Evolutionary conservation across 2,888 invertebrate genomes (phyloP).

Genomic region (Agrochola litura): DNA sequence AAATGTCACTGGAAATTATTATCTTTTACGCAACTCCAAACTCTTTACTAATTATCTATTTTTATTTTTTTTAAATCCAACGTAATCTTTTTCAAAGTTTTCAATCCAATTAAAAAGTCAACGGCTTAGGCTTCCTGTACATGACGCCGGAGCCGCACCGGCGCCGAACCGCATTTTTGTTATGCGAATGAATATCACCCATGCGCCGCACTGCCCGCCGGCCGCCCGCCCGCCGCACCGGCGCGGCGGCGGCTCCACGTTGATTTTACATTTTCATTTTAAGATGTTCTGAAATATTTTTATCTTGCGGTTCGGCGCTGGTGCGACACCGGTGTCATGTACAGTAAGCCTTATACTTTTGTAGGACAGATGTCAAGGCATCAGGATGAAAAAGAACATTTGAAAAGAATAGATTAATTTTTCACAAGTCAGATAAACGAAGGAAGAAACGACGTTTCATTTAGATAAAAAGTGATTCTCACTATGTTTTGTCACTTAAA

Average conservation of each 20-base stretch:
- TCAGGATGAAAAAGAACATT: conserved; percentile 2
- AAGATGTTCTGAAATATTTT: no score
- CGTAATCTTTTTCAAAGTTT: conserved; percentile 20
- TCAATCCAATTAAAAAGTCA: conserved; percentile 23
- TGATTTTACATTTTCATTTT: no score
- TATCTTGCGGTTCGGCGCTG: no score
- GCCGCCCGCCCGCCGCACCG: no score
- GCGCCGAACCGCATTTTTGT: no score
- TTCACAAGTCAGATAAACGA: conserved; percentile 10
- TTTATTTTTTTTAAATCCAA: conserved; percentile 4
- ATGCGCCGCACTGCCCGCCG: no score
- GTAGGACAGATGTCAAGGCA: conserved; percentile 16
- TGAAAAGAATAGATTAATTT: conserved; percentile 9
- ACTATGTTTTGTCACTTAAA: background rate
- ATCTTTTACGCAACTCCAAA: background rate
- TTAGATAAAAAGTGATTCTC: conserved; percentile 16
- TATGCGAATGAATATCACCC: no score
- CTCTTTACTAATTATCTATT: background rate
- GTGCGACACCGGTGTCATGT: no score
- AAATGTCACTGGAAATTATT: conserved; percentile 4
- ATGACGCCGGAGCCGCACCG: no score
- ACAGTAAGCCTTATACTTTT: background rate
- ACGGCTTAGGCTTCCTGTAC: no score
- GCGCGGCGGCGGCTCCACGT: no score
- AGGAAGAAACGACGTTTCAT: conserved; percentile 12